Base-by-base conservation (phyloP, 2,888 invertebrate species). In the Leptarthrus brevirostris region DNA sequence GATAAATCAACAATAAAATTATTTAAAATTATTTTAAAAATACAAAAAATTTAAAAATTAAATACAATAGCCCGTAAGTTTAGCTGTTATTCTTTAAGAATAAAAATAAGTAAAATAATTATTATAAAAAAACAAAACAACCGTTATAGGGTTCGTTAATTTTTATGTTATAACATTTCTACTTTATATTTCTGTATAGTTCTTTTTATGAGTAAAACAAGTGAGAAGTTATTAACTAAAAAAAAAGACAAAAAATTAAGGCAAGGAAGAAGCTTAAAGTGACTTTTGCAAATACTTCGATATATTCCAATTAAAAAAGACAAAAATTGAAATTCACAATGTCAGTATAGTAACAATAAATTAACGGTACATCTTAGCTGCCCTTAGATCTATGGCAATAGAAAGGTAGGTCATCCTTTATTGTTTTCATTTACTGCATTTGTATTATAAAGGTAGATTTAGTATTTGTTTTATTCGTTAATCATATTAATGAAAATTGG, bases 11-110 rank as follows among this genome's bases (percentile, higher is more conserved):
- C 24, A 53, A 75, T 70, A 49, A 73, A 74, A 66, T 58, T 44
- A 75, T 70, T 20, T 64, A 30, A 40, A 72, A 53, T 30, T 58
- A 74, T 12, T 47, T 61, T 26, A 71, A 54, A 76, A 36, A 30
- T 56, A 64, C 66, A 76, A 74, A 52, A 74, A 22, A 58, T 72
- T 72, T 75, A 74, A 49, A 54, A 70, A 69, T 66, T 61, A 73
- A 74, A 77, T 77, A 77, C 77, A 78, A 78, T 78, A 79, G 77
- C 76, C 77, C 77, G 74, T 78, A 78, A 79, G 78, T 77, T 78
- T 77, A 79, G 77, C 77, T 78, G 78, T 76, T 78, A 78, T 78
- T 75, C 76, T 77, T 78, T 77, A 77, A 77, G 76, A 76, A 76
- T 58, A 75, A 76, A 61, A 72, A 74, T 61, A 58, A 70, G 52